These are phyloP conservation scores for Mustelus asterias DNA, from an alignment of 2,113 vertebrate species.

Conservation along the genomic window DNA sequence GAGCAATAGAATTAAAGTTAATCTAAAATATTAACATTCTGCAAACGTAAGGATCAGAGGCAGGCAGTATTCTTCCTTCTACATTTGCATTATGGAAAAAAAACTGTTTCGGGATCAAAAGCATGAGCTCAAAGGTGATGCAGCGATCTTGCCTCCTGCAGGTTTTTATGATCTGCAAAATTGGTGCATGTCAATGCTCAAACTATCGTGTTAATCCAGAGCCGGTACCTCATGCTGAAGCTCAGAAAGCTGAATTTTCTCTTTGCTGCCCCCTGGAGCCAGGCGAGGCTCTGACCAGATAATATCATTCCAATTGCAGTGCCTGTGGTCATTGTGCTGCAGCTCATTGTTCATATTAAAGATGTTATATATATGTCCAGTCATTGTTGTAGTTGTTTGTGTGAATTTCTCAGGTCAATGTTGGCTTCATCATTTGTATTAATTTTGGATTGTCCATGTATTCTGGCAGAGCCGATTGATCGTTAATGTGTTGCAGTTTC, in stretches of 20 bases:
- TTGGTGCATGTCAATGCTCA: background rate
- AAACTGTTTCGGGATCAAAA: background rate
- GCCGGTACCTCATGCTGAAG: background rate
- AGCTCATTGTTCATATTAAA: background rate
- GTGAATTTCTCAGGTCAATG: background rate
- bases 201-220: background rate
- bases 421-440: background rate
- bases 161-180: background rate
- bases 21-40: background rate
- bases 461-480: background rate
- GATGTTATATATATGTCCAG: background rate
- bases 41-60: background rate
- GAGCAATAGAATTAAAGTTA: background rate
- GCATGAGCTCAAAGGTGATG: background rate
- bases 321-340: background rate
- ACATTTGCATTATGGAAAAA: background rate
- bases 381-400: background rate
- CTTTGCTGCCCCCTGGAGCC: background rate
- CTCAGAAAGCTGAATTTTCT: background rate
- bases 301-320: background rate
- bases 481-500: background rate
- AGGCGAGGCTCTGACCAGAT: background rate
- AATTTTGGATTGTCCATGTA: background rate
- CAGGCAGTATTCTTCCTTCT: background rate
- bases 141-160: background rate